A percentile compares a stretch with the other conserved stretches of the same genome.
Evolutionary conservation across 2,797 vertebrate genomes (phyloP).

Genomic region (Ciconia nigra): DNA sequence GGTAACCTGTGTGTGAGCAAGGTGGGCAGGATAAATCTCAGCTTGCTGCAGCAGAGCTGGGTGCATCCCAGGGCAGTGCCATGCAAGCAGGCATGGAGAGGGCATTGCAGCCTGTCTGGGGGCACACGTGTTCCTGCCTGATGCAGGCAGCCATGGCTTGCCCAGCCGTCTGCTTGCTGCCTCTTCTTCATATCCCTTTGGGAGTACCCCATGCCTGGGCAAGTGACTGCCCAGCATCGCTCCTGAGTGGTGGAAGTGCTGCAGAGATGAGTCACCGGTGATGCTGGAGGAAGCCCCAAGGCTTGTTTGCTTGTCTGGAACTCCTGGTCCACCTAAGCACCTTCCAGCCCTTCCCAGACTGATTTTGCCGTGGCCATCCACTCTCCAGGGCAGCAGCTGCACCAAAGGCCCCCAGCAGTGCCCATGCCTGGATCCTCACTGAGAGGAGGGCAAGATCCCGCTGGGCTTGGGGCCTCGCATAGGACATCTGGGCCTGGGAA

Average conservation of each 20-base stretch:
- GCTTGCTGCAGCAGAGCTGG: background rate
- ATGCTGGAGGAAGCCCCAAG: background rate
- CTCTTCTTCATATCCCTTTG: background rate
- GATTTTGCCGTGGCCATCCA: rapidly evolving
- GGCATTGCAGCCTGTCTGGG: background rate
- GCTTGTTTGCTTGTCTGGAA: background rate
- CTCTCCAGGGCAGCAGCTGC: background rate
- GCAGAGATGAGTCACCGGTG: background rate
- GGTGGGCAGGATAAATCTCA: background rate
- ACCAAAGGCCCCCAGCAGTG: background rate
- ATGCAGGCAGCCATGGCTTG: background rate
- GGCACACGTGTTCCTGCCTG: rapidly evolving
- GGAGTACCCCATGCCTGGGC: background rate
- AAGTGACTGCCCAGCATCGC: background rate
- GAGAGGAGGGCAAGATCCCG: background rate
- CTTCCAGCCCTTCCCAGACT: background rate
- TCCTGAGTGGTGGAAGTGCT: background rate
- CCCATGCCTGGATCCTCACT: background rate
- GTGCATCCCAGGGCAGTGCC: background rate
- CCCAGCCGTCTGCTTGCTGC: background rate
- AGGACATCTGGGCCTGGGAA: conserved; percentile 46
- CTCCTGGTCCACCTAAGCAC: background rate
- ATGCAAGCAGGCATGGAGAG: background rate
- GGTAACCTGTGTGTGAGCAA: background rate
- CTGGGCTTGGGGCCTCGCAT: background rate